Conservation (phyloP, 1,140 invertebrate species). For the Sycophaga agraensis region DNA sequence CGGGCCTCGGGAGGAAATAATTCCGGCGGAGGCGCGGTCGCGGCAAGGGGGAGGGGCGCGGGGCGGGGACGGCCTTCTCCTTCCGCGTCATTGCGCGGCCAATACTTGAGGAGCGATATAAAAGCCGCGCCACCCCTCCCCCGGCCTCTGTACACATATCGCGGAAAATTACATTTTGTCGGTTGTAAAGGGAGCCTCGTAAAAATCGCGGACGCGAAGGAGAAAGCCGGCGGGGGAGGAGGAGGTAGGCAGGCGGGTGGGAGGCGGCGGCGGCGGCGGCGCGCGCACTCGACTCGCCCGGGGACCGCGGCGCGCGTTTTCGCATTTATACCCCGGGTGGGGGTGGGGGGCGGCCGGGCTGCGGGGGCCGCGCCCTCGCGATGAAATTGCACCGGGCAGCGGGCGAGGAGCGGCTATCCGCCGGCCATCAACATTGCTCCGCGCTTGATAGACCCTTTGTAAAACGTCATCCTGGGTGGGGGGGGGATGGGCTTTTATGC, state of each 20-base stretch:
- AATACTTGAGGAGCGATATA: slow-evolving; percentile 19
- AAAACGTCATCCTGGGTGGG: slow-evolving; percentile 51
- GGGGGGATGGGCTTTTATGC: slow-evolving; percentile 49
- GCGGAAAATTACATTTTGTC: slow-evolving; percentile 56
- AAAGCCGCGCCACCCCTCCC: slow-evolving; percentile 26
- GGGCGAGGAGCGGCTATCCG: slow-evolving; percentile 40
- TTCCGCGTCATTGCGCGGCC: slow-evolving; percentile 12
- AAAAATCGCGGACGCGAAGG: slow-evolving; percentile 47
- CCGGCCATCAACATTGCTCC: slow-evolving; percentile 54
- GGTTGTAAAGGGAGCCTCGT: slow-evolving; percentile 53
- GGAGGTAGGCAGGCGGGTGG: not conserved
- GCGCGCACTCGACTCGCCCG: slow-evolving; percentile 37
- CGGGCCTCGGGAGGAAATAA: too few species aligned
- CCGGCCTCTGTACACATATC: slow-evolving; percentile 40
- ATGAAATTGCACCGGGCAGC: slow-evolving; percentile 49
- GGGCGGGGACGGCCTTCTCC: too few species aligned
- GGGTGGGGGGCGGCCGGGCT: too few species aligned
- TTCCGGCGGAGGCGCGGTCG: too few species aligned
- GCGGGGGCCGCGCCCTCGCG: slow-evolving; percentile 30
- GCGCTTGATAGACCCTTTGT: slow-evolving; percentile 55
- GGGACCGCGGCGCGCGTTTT: not conserved
- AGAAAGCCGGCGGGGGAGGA: not conserved
- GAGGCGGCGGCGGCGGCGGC: slow-evolving; percentile 35
- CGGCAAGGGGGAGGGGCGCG: too few species aligned
- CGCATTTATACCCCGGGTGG: slow-evolving; percentile 10